Evolutionary conservation across 2,797 vertebrate genomes (phyloP).

Genomic region (Octomys mimax): DNA sequence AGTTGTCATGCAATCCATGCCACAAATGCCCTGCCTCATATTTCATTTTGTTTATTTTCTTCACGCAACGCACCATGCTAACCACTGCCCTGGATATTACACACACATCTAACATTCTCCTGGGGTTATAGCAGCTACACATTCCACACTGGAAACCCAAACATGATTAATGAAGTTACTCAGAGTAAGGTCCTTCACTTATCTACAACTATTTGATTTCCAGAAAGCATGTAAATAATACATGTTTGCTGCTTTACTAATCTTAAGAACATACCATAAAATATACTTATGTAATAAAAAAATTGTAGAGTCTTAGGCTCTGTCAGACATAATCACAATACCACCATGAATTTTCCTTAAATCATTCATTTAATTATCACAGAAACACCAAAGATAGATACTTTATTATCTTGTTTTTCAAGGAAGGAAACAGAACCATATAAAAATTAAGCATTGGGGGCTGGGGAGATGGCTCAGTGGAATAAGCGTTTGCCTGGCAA

Average conservation of each 20-base stretch:
- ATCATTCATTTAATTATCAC: conserved; percentile 7
- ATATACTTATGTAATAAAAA: conserved; percentile 37
- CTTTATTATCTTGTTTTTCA: not conserved
- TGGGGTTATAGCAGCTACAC: too few relatives aligned
- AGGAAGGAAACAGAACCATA: not conserved
- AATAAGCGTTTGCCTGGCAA: too few relatives aligned
- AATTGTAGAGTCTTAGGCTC: not conserved
- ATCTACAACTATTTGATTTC: conserved; percentile 24
- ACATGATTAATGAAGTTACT: not conserved
- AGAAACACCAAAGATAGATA: not conserved
- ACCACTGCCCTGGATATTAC: not conserved
- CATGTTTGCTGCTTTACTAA: not conserved
- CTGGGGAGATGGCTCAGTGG: too few relatives aligned
- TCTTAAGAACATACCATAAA: conserved; percentile 55
- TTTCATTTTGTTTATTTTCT: not conserved
- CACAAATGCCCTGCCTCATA: not conserved
- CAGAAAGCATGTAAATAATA: not conserved
- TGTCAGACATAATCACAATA: not conserved
- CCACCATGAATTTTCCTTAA: not conserved
- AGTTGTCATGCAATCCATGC: not conserved
- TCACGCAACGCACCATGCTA: not conserved
- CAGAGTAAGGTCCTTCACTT: conserved; percentile 20
- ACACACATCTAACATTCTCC: not conserved
- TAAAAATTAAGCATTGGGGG: not conserved
- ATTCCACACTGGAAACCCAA: not conserved